Base-by-base conservation (phyloP, 1,140 invertebrate species). In the Patella vulgata region DNA sequence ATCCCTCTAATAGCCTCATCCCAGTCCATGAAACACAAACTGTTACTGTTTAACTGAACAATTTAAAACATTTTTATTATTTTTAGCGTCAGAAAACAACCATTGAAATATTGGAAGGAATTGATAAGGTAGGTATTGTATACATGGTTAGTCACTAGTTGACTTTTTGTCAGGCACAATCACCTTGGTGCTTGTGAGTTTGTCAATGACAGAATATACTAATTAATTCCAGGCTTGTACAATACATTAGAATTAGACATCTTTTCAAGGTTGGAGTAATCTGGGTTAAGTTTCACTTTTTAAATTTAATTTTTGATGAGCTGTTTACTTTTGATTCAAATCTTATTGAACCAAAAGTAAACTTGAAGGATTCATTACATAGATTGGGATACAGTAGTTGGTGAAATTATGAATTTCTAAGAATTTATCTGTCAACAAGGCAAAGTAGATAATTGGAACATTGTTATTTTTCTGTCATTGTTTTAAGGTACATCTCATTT, bases 21-120 rank as follows among this genome's bases (percentile, higher is more conserved):
- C n/a, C n/a, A n/a, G n/a, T n/a, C n/a, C n/a, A n/a, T n/a, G n/a
- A n/a, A n/a, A n/a, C n/a, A n/a, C n/a, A n/a, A n/a, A n/a, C n/a
- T n/a, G n/a, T n/a, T n/a, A n/a, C n/a, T n/a, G n/a, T n/a, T n/a
- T n/a, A n/a, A n/a, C n/a, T n/a, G n/a, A n/a, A n/a, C n/a, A n/a
- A n/a, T n/a, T n/a, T 36, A 14, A 36, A 8, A 14, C 33, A 36
- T 8, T 36, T 51, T 80, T 79, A 82, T 79, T 76, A 75, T 66
- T 90, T 90, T 28, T 86, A 94, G 92, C 91, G 89, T 86, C 92
- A 92, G 85, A 90, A 89, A 19, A 92, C 91, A 23, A 87, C 88
- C 54, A 90, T 92, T 74, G 83, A 92, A 63, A 83, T 72, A 23
- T 63, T 96, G 42, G 92, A 93, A 75, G 85, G 88, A 46, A 85